phyloP scores from a whole-genome alignment of 2,797 vertebrate species.

The Loriculus beryllinus region DNA sequence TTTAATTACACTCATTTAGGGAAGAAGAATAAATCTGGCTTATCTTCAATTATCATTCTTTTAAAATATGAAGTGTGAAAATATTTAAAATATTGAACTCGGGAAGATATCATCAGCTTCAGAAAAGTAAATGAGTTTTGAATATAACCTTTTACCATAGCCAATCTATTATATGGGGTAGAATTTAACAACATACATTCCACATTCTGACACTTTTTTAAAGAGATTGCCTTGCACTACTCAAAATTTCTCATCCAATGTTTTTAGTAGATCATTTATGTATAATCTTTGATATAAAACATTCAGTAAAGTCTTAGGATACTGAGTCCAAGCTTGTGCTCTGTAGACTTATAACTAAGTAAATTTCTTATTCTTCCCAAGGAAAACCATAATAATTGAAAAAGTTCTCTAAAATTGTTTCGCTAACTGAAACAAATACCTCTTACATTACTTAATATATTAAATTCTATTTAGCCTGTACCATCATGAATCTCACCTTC shows the following conservation, averaged over 20 bases:
- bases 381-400: background rate
- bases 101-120: background rate
- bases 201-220: background rate
- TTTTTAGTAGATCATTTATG: background rate
- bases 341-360: background rate
- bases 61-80: background rate
- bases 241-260: background rate
- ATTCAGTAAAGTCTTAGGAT: background rate
- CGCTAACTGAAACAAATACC: background rate
- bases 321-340: background rate
- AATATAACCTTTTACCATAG: background rate
- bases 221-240: background rate
- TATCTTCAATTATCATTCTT: background rate
- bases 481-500: background rate
- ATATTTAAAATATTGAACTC: background rate
- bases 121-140: background rate
- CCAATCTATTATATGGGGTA: fast-evolving
- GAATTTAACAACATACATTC: background rate
- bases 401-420: background rate
- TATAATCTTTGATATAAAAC: background rate
- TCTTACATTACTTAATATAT: background rate
- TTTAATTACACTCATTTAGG: background rate
- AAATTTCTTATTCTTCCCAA: background rate
- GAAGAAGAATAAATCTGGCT: background rate
- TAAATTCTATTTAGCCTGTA: background rate